Base-by-base conservation (phyloP, 1,140 invertebrate species). In the Pseudomyrmex pallidus region DNA sequence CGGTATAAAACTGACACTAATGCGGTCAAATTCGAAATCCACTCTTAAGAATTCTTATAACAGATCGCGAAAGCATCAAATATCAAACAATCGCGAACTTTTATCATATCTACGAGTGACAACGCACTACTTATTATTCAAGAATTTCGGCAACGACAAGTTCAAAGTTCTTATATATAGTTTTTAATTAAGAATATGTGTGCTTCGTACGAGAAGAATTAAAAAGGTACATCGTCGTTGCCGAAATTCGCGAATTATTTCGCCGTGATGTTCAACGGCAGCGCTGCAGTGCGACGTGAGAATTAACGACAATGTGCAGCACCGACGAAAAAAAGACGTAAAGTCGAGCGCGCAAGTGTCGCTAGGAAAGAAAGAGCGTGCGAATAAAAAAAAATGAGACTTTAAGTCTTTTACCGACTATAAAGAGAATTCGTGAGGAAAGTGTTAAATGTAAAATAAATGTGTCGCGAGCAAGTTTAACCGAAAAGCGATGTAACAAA, bases 391-490 rank as follows among this genome's bases (percentile, higher is more conserved):
- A 48, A 25, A 76, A 50, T 46, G 13, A 13, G 50, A 52, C 10
- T 52, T 10, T 67, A n/a, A 8, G 54, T 15, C 59, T 52, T 61
- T 62, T 46, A 25, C 73, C 62, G 68, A 76, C 52, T 46, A 77
- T 83, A 78, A 52, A 46, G 46, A 63, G 59, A 74, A 50, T 63
- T 64, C 3, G 20, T 74, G 48, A 74, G 70, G 59, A 74, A 70
- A 74, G 50, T 56, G 54, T 77, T 76, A 84, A 68, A 70, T 84
- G 82, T 83, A 68, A 68, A 59, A 88, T 61, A 68, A 77, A 78
- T 64, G 74, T 86, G 73, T 82, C 62, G 67, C 68, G 52, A 70
- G 78, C 67, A 59, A 84, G 44, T 83, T 57, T 73, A 74, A 74
- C 22, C 83, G 57, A 59, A 74, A 10, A 66, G 67, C 86, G 76